These are phyloP conservation scores for Nesogale talazaci DNA, from an alignment of 2,113 vertebrate genomes.

Conservation along the genomic window DNA sequence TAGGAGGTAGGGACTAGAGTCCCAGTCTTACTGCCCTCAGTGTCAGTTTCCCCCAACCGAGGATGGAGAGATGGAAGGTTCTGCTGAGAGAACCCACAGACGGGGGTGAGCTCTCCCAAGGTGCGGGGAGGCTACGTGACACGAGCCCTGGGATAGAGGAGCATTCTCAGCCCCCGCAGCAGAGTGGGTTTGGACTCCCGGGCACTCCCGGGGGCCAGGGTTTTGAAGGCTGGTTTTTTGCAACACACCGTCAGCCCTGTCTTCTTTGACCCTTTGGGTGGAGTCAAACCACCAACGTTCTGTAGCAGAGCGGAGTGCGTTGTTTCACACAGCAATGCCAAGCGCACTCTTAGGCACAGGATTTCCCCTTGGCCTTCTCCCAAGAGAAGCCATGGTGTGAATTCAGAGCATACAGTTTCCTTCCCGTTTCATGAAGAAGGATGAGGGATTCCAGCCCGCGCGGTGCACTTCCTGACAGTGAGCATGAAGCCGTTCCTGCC, in stretches of 20 bases:
- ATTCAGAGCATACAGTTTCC: background rate
- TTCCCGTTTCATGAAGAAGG: background rate
- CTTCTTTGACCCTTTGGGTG: background rate
- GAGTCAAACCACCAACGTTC: background rate
- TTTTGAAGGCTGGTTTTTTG: background rate
- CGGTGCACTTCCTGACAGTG: conserved; percentile 17
- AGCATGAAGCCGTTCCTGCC: background rate
- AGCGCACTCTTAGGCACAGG: background rate
- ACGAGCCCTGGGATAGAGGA: background rate
- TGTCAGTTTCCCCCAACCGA: too few species aligned
- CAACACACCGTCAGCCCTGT: background rate
- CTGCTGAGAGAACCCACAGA: background rate
- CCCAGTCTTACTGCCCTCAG: too few species aligned
- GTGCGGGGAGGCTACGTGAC: background rate
- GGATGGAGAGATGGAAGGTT: background rate
- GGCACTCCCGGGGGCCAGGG: background rate
- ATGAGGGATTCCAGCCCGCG: background rate
- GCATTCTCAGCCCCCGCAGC: background rate
- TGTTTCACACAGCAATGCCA: background rate
- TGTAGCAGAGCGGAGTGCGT: background rate
- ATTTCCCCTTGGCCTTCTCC: background rate
- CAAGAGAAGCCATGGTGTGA: background rate
- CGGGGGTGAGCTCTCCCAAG: background rate
- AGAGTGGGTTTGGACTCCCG: background rate
- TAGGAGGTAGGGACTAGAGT: too few species aligned